phyloP scores from a whole-genome alignment of 2,113 vertebrate genomes.

The Neotragus pygmaeus region DNA sequence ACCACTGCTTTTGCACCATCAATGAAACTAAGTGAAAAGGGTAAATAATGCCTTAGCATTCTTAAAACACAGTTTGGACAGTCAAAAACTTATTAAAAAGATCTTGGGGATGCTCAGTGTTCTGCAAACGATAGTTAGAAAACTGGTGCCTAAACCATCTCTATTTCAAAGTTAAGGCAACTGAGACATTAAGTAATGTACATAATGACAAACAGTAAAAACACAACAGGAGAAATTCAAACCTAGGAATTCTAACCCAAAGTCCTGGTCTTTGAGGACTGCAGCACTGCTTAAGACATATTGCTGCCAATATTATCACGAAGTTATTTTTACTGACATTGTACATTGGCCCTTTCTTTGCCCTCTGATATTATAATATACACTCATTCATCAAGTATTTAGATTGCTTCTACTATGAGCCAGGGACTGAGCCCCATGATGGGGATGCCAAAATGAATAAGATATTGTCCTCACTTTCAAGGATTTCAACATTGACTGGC shows the following conservation, averaged over 20 bases:
- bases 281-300: neutral
- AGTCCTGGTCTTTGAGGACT: neutral
- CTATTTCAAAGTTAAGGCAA: neutral
- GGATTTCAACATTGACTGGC: neutral
- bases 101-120: neutral
- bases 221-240: neutral
- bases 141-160: neutral
- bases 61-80: neutral
- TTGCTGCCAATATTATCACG: neutral
- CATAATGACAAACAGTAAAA: neutral
- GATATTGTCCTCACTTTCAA: conserved; percentile 4
- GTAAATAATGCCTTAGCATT: neutral
- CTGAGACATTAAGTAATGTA: neutral
- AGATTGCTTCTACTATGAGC: neutral
- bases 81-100: neutral
- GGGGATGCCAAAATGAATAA: neutral
- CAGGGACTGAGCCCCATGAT: neutral
- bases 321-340: neutral
- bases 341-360: neutral
- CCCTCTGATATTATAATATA: neutral
- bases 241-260: neutral
- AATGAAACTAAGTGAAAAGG: neutral
- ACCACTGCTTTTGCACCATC: neutral
- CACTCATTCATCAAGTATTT: conserved; percentile 5
- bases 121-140: neutral